Evolutionary conservation across 2,113 vertebrate species (phyloP).

Genomic region (Paedocypris sp.): DNA sequence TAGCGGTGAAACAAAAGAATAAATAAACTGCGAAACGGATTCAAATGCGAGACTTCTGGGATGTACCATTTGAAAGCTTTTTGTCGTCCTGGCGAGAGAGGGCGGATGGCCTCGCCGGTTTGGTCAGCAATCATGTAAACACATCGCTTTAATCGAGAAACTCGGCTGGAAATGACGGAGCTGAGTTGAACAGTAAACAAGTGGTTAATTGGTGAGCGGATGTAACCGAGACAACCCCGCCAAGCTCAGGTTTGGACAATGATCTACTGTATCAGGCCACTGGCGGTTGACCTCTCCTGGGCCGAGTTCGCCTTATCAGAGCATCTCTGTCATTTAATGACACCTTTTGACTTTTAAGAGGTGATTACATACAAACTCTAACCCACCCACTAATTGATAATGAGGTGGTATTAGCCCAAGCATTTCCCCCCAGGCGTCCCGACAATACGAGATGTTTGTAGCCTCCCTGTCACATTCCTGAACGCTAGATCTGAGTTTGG

Average conservation of each 20-base stretch:
- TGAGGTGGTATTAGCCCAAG: conserved; percentile 39
- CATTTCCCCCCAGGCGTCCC: conserved; percentile 30
- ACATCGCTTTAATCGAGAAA: conserved; percentile 54
- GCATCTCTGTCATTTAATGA: conserved; percentile 53
- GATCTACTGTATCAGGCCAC: conserved; percentile 26
- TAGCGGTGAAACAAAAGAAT: conserved; percentile 70
- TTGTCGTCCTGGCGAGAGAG: conserved; percentile 48
- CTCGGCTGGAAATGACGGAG: conserved; percentile 55
- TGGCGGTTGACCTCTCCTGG: conserved; percentile 40
- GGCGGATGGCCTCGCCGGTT: conserved; percentile 57
- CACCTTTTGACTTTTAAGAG: conserved; percentile 50
- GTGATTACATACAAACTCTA: conserved; percentile 60
- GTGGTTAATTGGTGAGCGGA: conserved; percentile 35
- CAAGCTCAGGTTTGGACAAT: conserved; percentile 26
- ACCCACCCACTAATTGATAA: conserved; percentile 60
- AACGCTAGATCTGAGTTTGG: too few species aligned
- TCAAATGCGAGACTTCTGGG: conserved; percentile 58
- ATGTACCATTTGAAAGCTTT: conserved; percentile 58
- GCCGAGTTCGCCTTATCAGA: conserved; percentile 53
- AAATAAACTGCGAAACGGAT: conserved; percentile 73
- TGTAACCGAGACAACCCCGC: neutral
- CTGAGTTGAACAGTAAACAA: conserved; percentile 46
- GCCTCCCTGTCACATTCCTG: too few species aligned
- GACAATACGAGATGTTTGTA: too few species aligned
- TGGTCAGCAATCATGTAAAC: conserved; percentile 63